Evolutionary conservation across 2,797 vertebrate genomes (phyloP).

Genomic region (Gadopsis marmoratus): DNA sequence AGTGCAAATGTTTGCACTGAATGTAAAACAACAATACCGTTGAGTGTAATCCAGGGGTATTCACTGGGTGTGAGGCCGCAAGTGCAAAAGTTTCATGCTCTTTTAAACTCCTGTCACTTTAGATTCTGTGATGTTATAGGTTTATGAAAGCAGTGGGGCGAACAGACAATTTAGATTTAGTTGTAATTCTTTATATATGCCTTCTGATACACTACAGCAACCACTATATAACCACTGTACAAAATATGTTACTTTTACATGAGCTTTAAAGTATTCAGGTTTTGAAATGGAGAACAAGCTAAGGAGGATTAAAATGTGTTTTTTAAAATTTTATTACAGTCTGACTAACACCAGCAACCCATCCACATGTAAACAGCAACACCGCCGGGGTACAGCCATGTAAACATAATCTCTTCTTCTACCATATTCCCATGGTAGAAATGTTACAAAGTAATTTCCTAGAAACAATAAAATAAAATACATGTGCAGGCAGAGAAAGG

Average conservation of each 20-base stretch:
- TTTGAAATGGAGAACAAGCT: not conserved
- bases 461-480: conserved; percentile 70
- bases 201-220: not conserved
- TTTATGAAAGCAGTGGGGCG: not conserved
- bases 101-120: not conserved
- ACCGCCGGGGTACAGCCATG: too few relatives aligned
- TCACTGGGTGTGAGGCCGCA: too few relatives aligned
- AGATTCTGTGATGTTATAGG: not conserved
- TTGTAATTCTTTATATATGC: not conserved
- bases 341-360: not conserved
- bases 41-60: not conserved
- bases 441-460: conserved; percentile 47
- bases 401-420: conserved; percentile 2
- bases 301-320: not conserved
- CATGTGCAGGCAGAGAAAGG: conserved; percentile 52
- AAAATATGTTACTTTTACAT: not conserved
- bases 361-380: not conserved
- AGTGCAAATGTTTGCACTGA: not conserved
- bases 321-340: not conserved
- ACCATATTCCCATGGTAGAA: conserved; percentile 2
- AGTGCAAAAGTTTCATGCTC: too few relatives aligned
- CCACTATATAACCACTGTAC: too few relatives aligned
- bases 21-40: not conserved
- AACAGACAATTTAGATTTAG: not conserved
- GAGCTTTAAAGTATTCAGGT: not conserved